These are phyloP conservation scores for Xerus inauris DNA, from an alignment of 2,113 vertebrate genomes.

Conservation along the genomic window DNA sequence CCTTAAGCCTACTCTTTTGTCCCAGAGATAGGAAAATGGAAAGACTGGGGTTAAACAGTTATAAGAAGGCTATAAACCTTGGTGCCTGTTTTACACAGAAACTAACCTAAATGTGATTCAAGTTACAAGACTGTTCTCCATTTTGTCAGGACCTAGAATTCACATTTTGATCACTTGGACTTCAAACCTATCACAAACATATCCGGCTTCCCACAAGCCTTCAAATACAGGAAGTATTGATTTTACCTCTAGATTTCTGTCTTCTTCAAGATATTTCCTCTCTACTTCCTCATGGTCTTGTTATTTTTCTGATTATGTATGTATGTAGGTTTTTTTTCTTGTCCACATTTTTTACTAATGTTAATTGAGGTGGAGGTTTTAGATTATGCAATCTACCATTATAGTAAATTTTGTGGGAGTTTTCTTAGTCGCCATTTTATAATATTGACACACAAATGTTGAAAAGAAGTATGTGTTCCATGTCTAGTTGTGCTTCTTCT, in stretches of 20 bases:
- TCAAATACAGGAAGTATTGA: neutral
- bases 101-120: neutral
- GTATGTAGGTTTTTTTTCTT: neutral
- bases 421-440: neutral
- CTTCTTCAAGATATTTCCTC: neutral
- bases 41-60: no score
- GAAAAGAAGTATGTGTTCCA: neutral
- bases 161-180: neutral
- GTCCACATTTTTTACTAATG: neutral
- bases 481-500: neutral
- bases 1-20: no score
- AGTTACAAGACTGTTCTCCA: neutral
- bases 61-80: no score
- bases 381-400: neutral
- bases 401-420: neutral
- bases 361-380: neutral
- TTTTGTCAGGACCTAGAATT: neutral
- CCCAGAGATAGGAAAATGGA: no score
- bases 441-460: neutral
- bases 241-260: slow-evolving; percentile 8
- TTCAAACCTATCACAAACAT: neutral
- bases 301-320: neutral
- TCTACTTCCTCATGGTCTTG: neutral
- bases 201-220: neutral
- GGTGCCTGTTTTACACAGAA: neutral